Evolutionary conservation across 92 coral and sea anemone genomes (phyloP), one percentile per base, ranked within the genome.

Genomic region (Plumapathes pennacea): DNA sequence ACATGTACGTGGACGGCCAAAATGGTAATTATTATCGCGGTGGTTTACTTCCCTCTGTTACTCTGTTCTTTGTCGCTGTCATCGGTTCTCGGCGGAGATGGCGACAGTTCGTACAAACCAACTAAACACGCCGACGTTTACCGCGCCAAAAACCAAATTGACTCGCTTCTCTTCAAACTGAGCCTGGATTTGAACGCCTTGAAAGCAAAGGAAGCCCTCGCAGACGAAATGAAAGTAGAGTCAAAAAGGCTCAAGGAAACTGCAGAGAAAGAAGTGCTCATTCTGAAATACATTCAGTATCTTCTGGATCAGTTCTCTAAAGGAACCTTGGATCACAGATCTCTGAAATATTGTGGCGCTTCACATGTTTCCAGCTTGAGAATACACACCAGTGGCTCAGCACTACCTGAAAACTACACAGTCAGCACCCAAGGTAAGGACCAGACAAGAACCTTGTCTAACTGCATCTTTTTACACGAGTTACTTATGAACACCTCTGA

Each of bases 61-160:
- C n/a, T n/a, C n/a, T n/a, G n/a, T n/a, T n/a, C n/a, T n/a, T n/a
- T n/a, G n/a, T n/a, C n/a, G n/a, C n/a, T n/a, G n/a, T n/a, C n/a
- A n/a, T n/a, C n/a, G n/a, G n/a, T n/a, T n/a, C n/a, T n/a, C n/a
- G n/a, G n/a, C n/a, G n/a, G n/a, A n/a, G n/a, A n/a, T n/a, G n/a
- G n/a, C n/a, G n/a, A n/a, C n/a, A n/a, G n/a, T n/a, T n/a, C n/a
- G n/a, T n/a, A n/a, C 13, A 34, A 37, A n/a, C n/a, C n/a, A n/a
- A n/a, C n/a, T n/a, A n/a, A 42, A 13, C 54, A 71, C 25, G 47
- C 45, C 39, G 71, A 71, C 20, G 32, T 71, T 2, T 38, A 71
- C 54, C 48, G 65, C 25, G 79, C 79, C 28, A 71, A 61, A 32
- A 56, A 47, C 17, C 39, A 54, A 30, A 54, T 54, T 13, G 60